Evolutionary conservation across 2,113 vertebrate genomes (phyloP).

Genomic region (Cricetomys ansorgei): DNA sequence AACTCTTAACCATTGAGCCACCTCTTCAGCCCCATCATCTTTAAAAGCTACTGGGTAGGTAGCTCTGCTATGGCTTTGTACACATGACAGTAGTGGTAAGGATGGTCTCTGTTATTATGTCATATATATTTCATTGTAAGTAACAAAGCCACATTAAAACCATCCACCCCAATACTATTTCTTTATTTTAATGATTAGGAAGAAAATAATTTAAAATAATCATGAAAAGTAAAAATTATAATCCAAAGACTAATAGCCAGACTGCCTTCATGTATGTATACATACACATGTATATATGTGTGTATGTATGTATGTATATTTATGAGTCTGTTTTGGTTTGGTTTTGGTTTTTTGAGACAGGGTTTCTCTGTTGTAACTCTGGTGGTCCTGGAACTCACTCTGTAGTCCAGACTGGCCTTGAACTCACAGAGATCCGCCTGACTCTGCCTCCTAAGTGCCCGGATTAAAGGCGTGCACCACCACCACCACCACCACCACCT

Average conservation of each 20-base stretch:
- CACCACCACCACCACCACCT: neutral
- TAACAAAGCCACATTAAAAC: conserved; percentile 35
- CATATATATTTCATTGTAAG: conserved; percentile 31
- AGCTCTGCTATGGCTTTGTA: neutral
- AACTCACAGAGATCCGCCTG: neutral
- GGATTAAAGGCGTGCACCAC: neutral
- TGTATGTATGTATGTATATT: neutral
- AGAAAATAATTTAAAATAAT: conserved; percentile 25
- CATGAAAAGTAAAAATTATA: conserved; percentile 24
- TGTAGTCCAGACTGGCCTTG: neutral
- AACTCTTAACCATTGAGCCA: neutral
- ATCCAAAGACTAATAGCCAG: conserved; percentile 9
- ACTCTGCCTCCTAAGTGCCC: neutral
- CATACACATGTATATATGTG: neutral
- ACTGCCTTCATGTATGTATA: neutral
- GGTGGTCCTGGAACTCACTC: neutral
- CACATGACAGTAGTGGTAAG: neutral
- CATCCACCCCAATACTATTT: neutral
- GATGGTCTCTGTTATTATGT: neutral
- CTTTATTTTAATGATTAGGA: conserved; percentile 44
- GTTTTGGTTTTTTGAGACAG: neutral
- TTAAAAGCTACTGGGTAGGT: neutral
- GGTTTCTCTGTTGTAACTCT: neutral
- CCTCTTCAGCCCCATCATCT: neutral
- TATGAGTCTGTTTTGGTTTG: neutral